These are phyloP conservation scores for Dreissena polymorpha DNA, from an alignment of 1,140 invertebrate species.

Conservation along the genomic window DNA sequence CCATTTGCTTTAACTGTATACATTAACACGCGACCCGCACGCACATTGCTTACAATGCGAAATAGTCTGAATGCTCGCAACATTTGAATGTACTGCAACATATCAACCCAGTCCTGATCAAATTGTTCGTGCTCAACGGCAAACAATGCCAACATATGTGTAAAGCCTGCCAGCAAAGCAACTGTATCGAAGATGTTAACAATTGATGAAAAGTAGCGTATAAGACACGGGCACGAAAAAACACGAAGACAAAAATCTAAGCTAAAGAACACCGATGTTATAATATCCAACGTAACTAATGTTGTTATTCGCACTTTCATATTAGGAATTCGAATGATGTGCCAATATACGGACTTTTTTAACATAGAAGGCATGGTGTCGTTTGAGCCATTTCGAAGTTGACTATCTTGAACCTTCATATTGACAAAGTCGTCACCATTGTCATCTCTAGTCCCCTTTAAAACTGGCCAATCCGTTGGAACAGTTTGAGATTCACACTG, in stretches of 20 bases:
- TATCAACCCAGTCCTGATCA: slow-evolving; percentile 13
- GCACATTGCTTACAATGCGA: slow-evolving; percentile 32
- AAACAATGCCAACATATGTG: background rate
- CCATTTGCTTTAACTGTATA: slow-evolving; percentile 15
- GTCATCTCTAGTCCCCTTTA: too few relatives aligned
- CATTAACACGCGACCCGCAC: slow-evolving; percentile 33
- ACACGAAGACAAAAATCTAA: slow-evolving; percentile 33
- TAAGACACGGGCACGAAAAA: slow-evolving; percentile 29
- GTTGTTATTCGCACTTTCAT: slow-evolving; percentile 21
- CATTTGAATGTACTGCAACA: slow-evolving; percentile 38
- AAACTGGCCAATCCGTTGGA: too few relatives aligned
- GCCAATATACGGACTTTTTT: too few relatives aligned
- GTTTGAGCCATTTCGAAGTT: too few relatives aligned
- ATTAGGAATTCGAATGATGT: slow-evolving; percentile 22
- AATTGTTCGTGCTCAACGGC: background rate
- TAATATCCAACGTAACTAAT: slow-evolving; percentile 1
- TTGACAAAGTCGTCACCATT: too few relatives aligned
- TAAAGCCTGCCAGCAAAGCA: slow-evolving; percentile 27
- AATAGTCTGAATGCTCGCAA: slow-evolving; percentile 43
- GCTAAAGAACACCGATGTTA: slow-evolving; percentile 35
- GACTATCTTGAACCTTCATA: too few relatives aligned
- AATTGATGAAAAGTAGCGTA: slow-evolving; percentile 37
- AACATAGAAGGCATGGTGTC: too few relatives aligned
- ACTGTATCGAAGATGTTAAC: slow-evolving; percentile 39
- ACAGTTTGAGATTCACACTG: too few relatives aligned